Percentiles rank a stretch among this genome's conserved stretches.
These are phyloP conservation scores for Macropus fuliginosus DNA, from an alignment of 2,797 vertebrate species.

Conservation along the genomic window DNA sequence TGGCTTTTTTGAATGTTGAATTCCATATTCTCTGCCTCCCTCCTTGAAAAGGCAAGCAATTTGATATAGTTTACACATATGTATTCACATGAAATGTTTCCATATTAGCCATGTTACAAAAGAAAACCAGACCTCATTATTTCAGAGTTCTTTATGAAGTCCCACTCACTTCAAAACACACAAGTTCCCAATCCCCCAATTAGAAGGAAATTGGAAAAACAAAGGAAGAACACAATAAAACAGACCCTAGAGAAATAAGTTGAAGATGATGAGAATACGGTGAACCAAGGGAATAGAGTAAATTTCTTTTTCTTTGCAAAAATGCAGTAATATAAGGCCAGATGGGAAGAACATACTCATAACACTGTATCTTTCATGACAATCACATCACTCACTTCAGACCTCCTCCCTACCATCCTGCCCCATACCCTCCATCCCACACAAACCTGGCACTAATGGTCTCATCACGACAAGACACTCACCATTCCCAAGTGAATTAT, in stretches of 20 bases:
- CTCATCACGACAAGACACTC: not conserved
- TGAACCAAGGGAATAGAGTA: not conserved
- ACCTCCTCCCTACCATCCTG: not conserved
- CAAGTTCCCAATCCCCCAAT: not conserved
- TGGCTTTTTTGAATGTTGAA: not conserved
- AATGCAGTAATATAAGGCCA: not conserved
- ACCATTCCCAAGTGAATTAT: not conserved
- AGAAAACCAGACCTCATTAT: not conserved
- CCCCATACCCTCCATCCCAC: not conserved
- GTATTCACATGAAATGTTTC: not conserved
- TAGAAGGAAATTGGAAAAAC: conserved; percentile 2
- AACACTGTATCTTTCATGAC: not conserved
- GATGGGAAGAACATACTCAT: not conserved
- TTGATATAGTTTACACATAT: not conserved
- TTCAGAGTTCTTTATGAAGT: not conserved
- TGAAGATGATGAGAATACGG: not conserved
- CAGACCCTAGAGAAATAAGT: not conserved
- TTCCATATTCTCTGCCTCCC: not conserved
- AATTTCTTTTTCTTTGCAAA: not conserved
- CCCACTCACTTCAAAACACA: not conserved
- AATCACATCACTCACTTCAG: not conserved
- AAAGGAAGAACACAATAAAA: not conserved
- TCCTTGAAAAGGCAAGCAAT: not conserved
- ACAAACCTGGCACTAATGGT: not conserved
- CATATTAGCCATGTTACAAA: not conserved